phyloP scores from a whole-genome alignment of 2,797 vertebrate species.

The Taeniopygia guttata region DNA sequence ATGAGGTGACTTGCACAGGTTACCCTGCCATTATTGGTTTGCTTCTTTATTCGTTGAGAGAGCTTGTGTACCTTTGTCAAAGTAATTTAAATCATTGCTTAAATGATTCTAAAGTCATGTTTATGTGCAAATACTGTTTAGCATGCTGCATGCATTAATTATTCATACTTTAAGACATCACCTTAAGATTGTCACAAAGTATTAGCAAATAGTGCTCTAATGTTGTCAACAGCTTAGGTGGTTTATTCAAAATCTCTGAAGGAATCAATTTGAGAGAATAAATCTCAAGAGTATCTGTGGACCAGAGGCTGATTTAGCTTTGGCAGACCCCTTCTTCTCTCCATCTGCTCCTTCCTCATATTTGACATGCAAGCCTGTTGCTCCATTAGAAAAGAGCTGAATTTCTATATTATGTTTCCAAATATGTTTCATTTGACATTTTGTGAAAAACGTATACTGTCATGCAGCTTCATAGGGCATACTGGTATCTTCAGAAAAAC shows the following conservation, averaged over 20 bases:
- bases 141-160: neutral
- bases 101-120: neutral
- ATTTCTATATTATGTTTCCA: neutral
- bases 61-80: neutral
- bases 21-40: neutral
- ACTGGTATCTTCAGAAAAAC: neutral
- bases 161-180: neutral
- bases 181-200: neutral
- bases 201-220: neutral
- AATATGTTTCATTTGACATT: neutral
- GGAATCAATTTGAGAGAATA: neutral
- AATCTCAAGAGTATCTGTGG: neutral
- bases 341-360: neutral
- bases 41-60: neutral
- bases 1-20: neutral
- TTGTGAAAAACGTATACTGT: neutral
- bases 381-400: neutral
- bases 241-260: neutral
- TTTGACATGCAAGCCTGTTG: neutral
- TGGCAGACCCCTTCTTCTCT: neutral
- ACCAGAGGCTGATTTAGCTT: neutral
- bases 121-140: slow-evolving; percentile 8
- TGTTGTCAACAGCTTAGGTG: neutral
- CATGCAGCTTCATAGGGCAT: neutral
- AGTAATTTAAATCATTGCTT: neutral